These are phyloP conservation scores for Nannospalax galili DNA, from an alignment of 2,113 vertebrate species.

Conservation along the genomic window DNA sequence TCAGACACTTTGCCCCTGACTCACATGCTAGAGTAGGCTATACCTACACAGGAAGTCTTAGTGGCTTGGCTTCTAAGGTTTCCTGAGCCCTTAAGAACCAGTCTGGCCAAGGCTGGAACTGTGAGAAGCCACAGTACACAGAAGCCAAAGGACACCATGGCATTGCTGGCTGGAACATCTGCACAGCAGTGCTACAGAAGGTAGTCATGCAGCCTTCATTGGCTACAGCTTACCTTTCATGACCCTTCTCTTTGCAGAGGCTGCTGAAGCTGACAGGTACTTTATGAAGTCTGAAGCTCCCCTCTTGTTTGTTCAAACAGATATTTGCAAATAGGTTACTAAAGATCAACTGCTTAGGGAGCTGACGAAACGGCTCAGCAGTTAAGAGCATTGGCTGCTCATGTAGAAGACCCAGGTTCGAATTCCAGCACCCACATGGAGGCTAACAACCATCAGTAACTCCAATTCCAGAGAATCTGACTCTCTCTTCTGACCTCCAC, in stretches of 20 bases:
- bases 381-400: too few species aligned
- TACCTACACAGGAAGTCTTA: fast-evolving
- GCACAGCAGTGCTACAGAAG: background rate
- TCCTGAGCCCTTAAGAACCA: too few species aligned
- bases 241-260: background rate
- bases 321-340: background rate
- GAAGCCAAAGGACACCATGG: background rate
- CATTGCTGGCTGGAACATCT: background rate
- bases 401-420: too few species aligned
- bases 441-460: too few species aligned
- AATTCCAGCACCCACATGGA: too few species aligned
- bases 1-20: too few species aligned
- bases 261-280: background rate
- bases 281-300: background rate
- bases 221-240: background rate
- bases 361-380: background rate
- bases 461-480: too few species aligned
- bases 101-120: background rate
- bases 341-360: background rate
- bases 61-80: background rate
- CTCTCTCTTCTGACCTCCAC: too few species aligned
- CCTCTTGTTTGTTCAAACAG: background rate
- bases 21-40: background rate
- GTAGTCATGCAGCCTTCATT: fast-evolving
- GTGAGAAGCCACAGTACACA: too few species aligned